phyloP scores from a whole-genome alignment of 1,140 invertebrate genomes.

The Pissodes strobi region DNA sequence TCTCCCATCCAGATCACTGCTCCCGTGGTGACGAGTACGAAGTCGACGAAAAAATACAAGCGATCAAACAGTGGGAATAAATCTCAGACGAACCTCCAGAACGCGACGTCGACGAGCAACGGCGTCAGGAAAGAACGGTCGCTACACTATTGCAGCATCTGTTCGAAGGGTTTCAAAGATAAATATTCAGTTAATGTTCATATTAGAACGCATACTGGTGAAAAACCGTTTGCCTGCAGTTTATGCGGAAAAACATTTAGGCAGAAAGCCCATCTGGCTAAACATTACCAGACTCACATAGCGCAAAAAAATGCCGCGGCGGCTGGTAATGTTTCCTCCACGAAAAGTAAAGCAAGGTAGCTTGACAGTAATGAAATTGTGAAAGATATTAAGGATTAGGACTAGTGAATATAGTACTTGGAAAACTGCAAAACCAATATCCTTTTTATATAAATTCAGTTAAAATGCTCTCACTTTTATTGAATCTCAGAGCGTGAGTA shows the following conservation, averaged over 20 bases:
- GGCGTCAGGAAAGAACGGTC: slow-evolving; percentile 79
- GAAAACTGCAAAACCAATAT: too few relatives aligned
- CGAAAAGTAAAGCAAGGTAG: slow-evolving; percentile 53
- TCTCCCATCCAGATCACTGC: slow-evolving; percentile 51
- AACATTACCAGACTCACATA: slow-evolving; percentile 95
- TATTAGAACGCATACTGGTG: slow-evolving; percentile 87
- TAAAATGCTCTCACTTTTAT: too few relatives aligned
- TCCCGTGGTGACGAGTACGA: slow-evolving; percentile 62
- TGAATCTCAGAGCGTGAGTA: too few relatives aligned
- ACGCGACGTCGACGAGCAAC: slow-evolving; percentile 60
- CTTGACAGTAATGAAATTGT: slow-evolving; percentile 8
- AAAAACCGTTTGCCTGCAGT: slow-evolving; percentile 88
- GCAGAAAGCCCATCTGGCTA: slow-evolving; percentile 95
- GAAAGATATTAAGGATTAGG: too few relatives aligned
- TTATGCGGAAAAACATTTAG: slow-evolving; percentile 89
- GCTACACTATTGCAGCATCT: slow-evolving; percentile 88
- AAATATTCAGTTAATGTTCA: slow-evolving; percentile 93
- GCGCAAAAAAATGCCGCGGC: slow-evolving; percentile 69
- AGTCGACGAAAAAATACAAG: slow-evolving; percentile 60
- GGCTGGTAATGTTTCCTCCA: slow-evolving; percentile 47
- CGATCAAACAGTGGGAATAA: slow-evolving; percentile 54
- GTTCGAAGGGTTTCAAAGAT: slow-evolving; percentile 91
- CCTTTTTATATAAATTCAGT: too few relatives aligned
- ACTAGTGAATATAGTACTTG: too few relatives aligned
- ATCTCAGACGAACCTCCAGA: slow-evolving; percentile 52